Conservation (phyloP, 2,888 invertebrate genomes). For the Tetranychus piercei region DNA sequence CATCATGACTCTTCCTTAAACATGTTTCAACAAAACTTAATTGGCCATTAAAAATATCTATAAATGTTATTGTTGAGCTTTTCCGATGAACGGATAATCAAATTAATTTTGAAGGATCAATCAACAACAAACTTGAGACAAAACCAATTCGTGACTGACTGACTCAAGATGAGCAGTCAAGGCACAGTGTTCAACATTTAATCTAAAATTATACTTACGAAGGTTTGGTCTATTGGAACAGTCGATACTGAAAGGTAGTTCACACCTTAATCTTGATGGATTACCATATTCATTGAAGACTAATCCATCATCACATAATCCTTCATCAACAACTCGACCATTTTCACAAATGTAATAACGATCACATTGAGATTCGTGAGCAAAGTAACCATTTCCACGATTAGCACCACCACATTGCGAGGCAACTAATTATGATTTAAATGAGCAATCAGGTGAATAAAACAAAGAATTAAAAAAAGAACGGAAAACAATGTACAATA, state of each 20-base stretch:
- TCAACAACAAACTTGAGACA: too few relatives aligned
- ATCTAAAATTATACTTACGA: conserved; percentile 28
- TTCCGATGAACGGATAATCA: too few relatives aligned
- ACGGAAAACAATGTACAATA: background rate
- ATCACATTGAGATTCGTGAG: conserved; percentile 32
- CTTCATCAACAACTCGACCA: conserved; percentile 24
- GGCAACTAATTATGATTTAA: background rate
- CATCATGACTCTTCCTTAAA: too few relatives aligned
- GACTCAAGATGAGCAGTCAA: too few relatives aligned
- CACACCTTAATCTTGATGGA: conserved; percentile 28
- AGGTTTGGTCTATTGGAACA: conserved; percentile 30
- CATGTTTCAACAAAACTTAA: too few relatives aligned
- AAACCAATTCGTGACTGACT: too few relatives aligned
- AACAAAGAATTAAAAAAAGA: background rate
- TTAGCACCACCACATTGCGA: background rate
- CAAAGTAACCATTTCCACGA: conserved; percentile 23
- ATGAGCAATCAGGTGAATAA: background rate
- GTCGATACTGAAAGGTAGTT: conserved; percentile 32
- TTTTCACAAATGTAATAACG: conserved; percentile 31
- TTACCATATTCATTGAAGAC: conserved; percentile 28
- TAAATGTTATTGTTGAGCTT: too few relatives aligned
- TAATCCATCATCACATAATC: conserved; percentile 32
- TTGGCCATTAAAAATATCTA: too few relatives aligned
- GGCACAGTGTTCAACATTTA: too few relatives aligned
- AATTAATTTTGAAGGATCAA: too few relatives aligned